Conservation (phyloP, 2,888 invertebrate species). For the Philonicus albiceps region DNA sequence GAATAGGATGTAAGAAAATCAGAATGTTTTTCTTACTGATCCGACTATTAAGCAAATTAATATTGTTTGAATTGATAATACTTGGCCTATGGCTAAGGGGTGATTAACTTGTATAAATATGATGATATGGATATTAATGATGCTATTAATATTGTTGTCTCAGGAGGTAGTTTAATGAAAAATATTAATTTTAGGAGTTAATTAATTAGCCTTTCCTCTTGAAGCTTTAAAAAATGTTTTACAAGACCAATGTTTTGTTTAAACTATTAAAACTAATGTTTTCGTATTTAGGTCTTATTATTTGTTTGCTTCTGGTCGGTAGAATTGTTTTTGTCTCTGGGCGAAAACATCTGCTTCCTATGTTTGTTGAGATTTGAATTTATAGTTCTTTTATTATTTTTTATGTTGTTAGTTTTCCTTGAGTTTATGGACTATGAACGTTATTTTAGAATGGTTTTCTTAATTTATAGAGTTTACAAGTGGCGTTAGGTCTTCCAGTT, state of each 20-base stretch:
- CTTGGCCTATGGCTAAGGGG: conserved; percentile 67
- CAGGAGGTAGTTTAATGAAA: conserved; percentile 72
- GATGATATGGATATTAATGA: too few relatives aligned
- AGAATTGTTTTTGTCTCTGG: conserved; percentile 67
- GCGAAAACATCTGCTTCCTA: conserved; percentile 69
- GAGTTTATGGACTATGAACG: conserved; percentile 64
- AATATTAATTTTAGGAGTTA: conserved; percentile 78
- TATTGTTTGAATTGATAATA: conserved; percentile 67
- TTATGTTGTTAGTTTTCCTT: conserved; percentile 65
- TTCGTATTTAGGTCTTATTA: conserved; percentile 58
- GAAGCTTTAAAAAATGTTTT: conserved; percentile 70
- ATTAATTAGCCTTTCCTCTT: conserved; percentile 69
- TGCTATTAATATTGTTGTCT: conserved; percentile 57
- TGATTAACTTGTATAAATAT: too few relatives aligned
- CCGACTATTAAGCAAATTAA: conserved; percentile 64
- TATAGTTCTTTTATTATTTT: conserved; percentile 69
- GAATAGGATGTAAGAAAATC: conserved; percentile 71
- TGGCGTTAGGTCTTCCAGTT: conserved; percentile 70
- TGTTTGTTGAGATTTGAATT: conserved; percentile 70
- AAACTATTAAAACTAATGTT: conserved; percentile 73
- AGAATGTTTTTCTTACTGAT: conserved; percentile 65
- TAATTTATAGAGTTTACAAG: conserved; percentile 71
- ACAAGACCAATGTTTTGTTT: conserved; percentile 75
- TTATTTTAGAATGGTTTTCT: conserved; percentile 70
- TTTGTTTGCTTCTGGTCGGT: conserved; percentile 66